A percentile compares a stretch with the other conserved stretches of the same genome.
These are phyloP conservation scores for Cephalopachus bancanus DNA, from an alignment of 2,797 vertebrate species.

Conservation along the genomic window DNA sequence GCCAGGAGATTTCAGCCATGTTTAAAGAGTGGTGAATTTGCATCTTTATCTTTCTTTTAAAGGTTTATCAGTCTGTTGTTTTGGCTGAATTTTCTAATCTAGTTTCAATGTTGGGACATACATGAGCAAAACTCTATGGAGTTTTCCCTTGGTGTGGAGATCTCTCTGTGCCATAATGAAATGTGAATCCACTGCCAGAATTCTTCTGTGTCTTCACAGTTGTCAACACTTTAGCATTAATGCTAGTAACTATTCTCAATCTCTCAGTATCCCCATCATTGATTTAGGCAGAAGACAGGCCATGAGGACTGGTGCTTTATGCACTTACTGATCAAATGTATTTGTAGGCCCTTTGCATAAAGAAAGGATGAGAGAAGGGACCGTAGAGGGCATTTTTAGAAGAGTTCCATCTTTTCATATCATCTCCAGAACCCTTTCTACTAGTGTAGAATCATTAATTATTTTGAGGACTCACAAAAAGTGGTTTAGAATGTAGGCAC, in stretches of 20 bases:
- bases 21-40: background rate
- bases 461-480: constrained; percentile 44
- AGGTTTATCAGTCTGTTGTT: constrained; percentile 20
- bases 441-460: background rate
- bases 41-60: background rate
- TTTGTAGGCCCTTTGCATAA: background rate
- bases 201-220: background rate
- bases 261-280: background rate
- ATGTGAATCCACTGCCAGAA: background rate
- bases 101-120: constrained; percentile 9
- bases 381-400: background rate
- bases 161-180: constrained; percentile 8
- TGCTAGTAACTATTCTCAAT: constrained; percentile 3
- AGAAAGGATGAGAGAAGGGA: background rate
- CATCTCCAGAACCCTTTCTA: background rate
- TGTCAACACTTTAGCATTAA: constrained; percentile 51
- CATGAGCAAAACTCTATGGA: background rate
- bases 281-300: background rate
- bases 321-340: background rate
- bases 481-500: background rate
- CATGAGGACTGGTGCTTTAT: background rate
- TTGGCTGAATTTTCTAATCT: constrained; percentile 1
- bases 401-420: background rate
- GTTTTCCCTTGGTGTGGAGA: background rate
- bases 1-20: background rate